Base-by-base conservation (phyloP, 2,888 invertebrate genomes). In the Oscheius myriophilus region DNA sequence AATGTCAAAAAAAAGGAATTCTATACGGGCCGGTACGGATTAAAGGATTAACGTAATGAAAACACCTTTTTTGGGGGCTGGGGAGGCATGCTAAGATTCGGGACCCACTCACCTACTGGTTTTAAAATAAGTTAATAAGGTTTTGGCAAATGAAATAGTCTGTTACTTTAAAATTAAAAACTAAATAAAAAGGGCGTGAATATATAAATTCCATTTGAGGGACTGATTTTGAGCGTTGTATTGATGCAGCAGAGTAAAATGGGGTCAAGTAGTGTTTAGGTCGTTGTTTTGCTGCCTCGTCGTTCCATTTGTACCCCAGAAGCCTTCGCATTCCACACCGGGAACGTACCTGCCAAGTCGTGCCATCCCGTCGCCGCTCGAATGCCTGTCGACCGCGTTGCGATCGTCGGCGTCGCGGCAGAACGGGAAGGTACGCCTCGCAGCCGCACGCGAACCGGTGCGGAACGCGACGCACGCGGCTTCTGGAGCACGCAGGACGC, bases 371-470 rank as follows among this genome's bases (percentile, higher is more conserved):
- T 33, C 33, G 33, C 33, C 33, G 33, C 33, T 33, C 18, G 46
- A 21, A 25, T 21, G 18, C 33, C 39, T 39, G 58, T 12, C 3
- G 25, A 58, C 58, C 58, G 58, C 58, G 43, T 45, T 21, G 43
- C 58, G 42, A 58, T 41, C 58, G 43, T 58, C 43, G 58, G 33
- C 54, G 54, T n/a, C 26, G 54, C 54, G 54, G 54, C 25, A 26
- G 33, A 26, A 12, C 54, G 54, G 26, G 46, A 46, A 46, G 41
- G 57, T 57, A 57, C 57, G 57, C 57, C 61, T 61, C 61, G 61
- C 61, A 49, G 58, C 61, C 61, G 61, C 61, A 23, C 61, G 57
- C 41, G 21, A 23, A n/a, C 33, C 14, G 23, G 23, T 14, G 23
- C 57, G 57, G 41, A 57, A 39, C 41, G 39, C 21, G 23, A 49